These are phyloP conservation scores for Erinaceus europaeus DNA, from an alignment of 2,113 vertebrate genomes.

Conservation along the genomic window DNA sequence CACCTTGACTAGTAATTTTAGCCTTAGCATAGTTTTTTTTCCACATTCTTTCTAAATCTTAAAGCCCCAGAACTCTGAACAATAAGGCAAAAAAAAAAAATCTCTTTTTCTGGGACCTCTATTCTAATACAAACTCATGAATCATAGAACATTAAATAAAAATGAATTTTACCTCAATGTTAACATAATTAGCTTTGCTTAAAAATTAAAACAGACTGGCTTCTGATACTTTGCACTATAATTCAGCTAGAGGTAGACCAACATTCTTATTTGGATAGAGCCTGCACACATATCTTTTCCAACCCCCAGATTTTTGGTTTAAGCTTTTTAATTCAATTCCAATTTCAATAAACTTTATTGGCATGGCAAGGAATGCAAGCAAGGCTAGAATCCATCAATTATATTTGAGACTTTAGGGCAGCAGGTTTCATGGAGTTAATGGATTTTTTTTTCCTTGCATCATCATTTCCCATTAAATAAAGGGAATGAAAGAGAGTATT, in stretches of 20 bases:
- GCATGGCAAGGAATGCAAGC: conserved; percentile 52
- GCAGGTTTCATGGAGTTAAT: conserved; percentile 60
- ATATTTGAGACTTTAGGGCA: conserved; percentile 65
- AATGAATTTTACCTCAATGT: conserved; percentile 10
- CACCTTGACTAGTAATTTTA: conserved; percentile 62
- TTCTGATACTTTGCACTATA: conserved; percentile 14
- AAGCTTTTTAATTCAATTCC: conserved; percentile 62
- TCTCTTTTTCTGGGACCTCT: background rate
- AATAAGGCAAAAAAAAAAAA: conserved; percentile 51
- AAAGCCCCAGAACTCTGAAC: conserved; percentile 37
- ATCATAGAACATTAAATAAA: conserved; percentile 53
- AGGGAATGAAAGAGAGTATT: conserved; percentile 63
- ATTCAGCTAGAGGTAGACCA: background rate
- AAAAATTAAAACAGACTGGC: background rate
- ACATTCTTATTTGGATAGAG: conserved; percentile 20
- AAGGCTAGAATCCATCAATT: conserved; percentile 64
- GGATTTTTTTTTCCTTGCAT: conserved; percentile 59
- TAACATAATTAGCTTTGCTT: conserved; percentile 35
- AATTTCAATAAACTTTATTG: conserved; percentile 75
- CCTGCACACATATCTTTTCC: background rate
- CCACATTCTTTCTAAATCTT: conserved; percentile 53
- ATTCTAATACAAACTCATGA: conserved; percentile 9
- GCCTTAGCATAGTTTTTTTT: conserved; percentile 43
- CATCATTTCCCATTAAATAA: conserved; percentile 73
- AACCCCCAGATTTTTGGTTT: conserved; percentile 15